Conservation (phyloP, 2,888 invertebrate genomes). For the Hypsopygia costalis region DNA sequence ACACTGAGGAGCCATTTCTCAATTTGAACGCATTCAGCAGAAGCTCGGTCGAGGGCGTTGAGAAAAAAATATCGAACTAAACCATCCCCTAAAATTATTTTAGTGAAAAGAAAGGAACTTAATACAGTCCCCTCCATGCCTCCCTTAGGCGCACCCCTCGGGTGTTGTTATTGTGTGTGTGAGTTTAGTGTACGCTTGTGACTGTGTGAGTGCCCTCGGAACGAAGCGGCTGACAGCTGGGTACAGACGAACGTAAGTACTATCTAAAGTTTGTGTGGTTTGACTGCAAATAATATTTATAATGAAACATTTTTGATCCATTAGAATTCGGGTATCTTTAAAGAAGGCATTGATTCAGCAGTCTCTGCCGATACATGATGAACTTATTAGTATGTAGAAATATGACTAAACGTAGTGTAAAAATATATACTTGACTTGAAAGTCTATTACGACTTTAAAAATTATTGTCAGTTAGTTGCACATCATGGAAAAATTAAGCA, state of each 20-base stretch:
- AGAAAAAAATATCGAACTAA: conserved; percentile 77
- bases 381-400: too few species aligned
- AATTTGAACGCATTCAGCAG: conserved; percentile 68
- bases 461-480: too few species aligned
- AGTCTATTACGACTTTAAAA: too few species aligned
- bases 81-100: conserved; percentile 80
- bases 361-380: too few species aligned
- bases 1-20: conserved; percentile 61
- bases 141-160: conserved; percentile 65
- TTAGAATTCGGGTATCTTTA: too few species aligned
- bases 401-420: too few species aligned
- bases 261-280: neutral
- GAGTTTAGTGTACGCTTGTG: conserved; percentile 26
- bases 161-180: conserved; percentile 28
- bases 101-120: conserved; percentile 81
- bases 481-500: too few species aligned
- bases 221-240: conserved; percentile 60
- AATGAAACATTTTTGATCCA: too few species aligned
- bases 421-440: too few species aligned
- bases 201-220: conserved; percentile 63
- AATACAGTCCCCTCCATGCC: conserved; percentile 77
- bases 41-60: conserved; percentile 51
- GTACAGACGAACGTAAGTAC: conserved; percentile 41
- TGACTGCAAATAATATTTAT: too few species aligned
- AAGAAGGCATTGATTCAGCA: too few species aligned